A percentile compares a stretch with the other conserved stretches of the same genome.
These are phyloP conservation scores for Ostrea denselamellosa DNA, from an alignment of 1,140 invertebrate species.

Conservation along the genomic window DNA sequence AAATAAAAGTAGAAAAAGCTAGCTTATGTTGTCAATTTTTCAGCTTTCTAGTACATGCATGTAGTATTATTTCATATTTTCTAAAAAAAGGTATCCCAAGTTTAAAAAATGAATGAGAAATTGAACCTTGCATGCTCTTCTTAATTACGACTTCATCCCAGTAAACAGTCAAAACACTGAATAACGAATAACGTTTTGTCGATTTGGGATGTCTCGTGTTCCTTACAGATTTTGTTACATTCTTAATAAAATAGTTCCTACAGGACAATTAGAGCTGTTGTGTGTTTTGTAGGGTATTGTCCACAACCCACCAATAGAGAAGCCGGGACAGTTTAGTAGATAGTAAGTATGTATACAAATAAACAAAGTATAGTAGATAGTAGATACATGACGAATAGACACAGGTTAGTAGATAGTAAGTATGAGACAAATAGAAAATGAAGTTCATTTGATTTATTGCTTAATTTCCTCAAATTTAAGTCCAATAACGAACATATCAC, in stretches of 20 bases:
- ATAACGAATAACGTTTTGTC: neutral
- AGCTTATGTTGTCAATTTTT: neutral
- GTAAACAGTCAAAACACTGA: neutral
- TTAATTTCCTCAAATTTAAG: too few species aligned
- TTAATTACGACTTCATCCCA: too few species aligned
- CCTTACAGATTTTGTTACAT: neutral
- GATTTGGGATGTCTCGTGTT: neutral
- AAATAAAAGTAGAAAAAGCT: neutral
- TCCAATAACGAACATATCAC: too few species aligned
- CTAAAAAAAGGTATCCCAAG: neutral
- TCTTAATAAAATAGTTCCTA: neutral
- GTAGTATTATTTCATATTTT: neutral
- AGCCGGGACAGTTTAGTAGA: constrained; percentile 71
- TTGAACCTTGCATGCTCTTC: neutral
- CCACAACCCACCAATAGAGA: constrained; percentile 75
- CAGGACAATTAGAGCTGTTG: neutral
- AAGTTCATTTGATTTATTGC: neutral
- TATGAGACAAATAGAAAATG: neutral
- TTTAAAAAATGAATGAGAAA: neutral
- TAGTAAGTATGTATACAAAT: constrained; percentile 69
- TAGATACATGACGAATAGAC: too few species aligned
- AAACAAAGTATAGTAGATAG: neutral
- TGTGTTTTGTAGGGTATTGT: constrained; percentile 66
- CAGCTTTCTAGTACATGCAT: neutral
- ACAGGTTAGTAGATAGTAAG: neutral